A percentile compares a stretch with the other conserved stretches of the same genome.
phyloP scores from a whole-genome alignment of 2,888 invertebrate species.

The Ophion slaviceki region DNA sequence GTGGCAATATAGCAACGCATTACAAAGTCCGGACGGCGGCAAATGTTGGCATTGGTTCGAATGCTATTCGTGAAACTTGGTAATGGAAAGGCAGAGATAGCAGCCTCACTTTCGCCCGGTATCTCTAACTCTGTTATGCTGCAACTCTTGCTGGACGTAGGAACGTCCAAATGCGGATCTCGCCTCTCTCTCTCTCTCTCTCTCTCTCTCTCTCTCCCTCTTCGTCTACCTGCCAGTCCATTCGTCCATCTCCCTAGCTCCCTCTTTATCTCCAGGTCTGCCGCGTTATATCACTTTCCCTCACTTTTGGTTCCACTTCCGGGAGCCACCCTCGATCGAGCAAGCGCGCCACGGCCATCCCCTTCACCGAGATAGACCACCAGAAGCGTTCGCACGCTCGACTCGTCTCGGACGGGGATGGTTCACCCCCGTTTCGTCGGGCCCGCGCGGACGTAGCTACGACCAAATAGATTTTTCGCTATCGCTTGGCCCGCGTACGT shows the following conservation, averaged over 20 bases:
- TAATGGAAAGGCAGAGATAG: conserved; percentile 51
- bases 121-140: conserved; percentile 17
- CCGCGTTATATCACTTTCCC: conserved; percentile 38
- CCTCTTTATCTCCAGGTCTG: conserved; percentile 53
- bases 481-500: conserved; percentile 62
- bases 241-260: conserved; percentile 37
- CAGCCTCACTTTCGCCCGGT: conserved; percentile 25
- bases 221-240: neutral
- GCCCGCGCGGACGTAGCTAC: conserved; percentile 71
- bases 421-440: conserved; percentile 27
- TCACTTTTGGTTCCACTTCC: conserved; percentile 19
- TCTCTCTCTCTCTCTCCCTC: conserved; percentile 7
- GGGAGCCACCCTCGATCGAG: neutral
- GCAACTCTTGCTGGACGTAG: conserved; percentile 43
- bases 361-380: conserved; percentile 65
- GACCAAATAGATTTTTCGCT: conserved; percentile 79
- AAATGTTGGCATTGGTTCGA: conserved; percentile 37
- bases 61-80: conserved; percentile 55
- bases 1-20: conserved; percentile 35
- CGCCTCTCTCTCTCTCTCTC: neutral
- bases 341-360: conserved; percentile 4
- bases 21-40: conserved; percentile 9
- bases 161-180: conserved; percentile 20
- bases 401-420: conserved; percentile 55
- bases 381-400: conserved; percentile 72